Conservation (phyloP, 2,113 vertebrate species). For the Oreochromis niloticus region DNA sequence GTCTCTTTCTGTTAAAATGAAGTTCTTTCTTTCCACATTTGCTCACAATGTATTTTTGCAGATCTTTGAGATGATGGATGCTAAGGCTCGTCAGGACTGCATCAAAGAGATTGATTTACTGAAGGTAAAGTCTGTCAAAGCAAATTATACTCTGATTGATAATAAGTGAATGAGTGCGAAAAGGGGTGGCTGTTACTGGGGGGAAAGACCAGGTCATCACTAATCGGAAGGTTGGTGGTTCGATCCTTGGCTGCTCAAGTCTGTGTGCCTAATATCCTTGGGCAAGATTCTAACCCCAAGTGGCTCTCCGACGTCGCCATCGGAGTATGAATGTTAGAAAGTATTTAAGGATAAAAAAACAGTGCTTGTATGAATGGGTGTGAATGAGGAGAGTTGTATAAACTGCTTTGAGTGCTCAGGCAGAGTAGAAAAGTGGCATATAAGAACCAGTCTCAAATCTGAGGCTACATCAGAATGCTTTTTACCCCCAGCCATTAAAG, state of each 20-base stretch:
- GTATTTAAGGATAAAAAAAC: neutral
- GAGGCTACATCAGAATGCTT: neutral
- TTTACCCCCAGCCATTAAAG: neutral
- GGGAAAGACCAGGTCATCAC: neutral
- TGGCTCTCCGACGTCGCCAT: neutral
- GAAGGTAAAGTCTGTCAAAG: constrained; percentile 75
- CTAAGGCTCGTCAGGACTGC: constrained; percentile 90
- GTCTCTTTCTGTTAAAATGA: neutral
- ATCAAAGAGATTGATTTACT: constrained; percentile 93
- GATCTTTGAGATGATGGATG: constrained; percentile 97
- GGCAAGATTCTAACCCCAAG: neutral
- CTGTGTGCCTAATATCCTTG: neutral
- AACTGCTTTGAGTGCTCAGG: neutral
- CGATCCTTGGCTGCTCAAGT: neutral
- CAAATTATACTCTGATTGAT: neutral
- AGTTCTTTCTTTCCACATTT: neutral
- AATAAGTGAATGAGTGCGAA: neutral
- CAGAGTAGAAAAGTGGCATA: neutral
- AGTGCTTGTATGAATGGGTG: neutral
- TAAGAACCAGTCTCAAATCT: neutral
- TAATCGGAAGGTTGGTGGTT: neutral
- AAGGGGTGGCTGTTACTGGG: neutral
- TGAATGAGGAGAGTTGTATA: neutral
- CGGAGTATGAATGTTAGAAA: neutral
- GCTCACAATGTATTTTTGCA: constrained; percentile 27